phyloP scores from a whole-genome alignment of 1,140 invertebrate species.

The Lutraria rhynchaena region DNA sequence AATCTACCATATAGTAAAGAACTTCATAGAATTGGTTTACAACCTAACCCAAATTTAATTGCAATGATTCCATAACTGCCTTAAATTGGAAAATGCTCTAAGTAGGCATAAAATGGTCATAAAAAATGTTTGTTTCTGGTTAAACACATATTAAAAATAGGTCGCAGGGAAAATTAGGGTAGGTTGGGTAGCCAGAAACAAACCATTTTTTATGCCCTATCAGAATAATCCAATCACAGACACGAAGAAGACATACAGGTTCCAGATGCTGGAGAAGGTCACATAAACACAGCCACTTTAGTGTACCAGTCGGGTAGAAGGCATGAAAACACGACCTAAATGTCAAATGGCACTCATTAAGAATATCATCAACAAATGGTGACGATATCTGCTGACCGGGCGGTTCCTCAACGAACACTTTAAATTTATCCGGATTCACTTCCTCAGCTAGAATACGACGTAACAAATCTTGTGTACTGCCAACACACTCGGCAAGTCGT shows the following conservation, averaged over 20 bases:
- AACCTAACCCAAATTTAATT: too few species aligned
- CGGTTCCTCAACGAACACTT: conserved; percentile 71
- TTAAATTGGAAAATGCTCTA: too few species aligned
- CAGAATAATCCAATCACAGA: not conserved
- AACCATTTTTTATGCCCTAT: too few species aligned
- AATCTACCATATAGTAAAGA: too few species aligned
- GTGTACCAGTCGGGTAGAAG: conserved; percentile 95
- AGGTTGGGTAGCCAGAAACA: too few species aligned
- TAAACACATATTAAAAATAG: too few species aligned
- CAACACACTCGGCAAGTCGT: conserved; percentile 91
- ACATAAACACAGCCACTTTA: conserved; percentile 96
- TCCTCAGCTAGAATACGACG: conserved; percentile 91
- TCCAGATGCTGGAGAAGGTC: conserved; percentile 90
- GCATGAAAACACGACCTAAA: conserved; percentile 96
- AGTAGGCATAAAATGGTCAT: too few species aligned
- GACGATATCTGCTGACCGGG: conserved; percentile 60
- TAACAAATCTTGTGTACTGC: conserved; percentile 91
- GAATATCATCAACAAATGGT: conserved; percentile 84
- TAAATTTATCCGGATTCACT: conserved; percentile 68
- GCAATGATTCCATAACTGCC: too few species aligned
- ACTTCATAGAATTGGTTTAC: too few species aligned
- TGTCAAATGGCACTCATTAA: conserved; percentile 95
- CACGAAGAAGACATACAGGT: conserved; percentile 84
- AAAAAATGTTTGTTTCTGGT: too few species aligned
- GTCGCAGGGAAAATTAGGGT: too few species aligned